These are phyloP conservation scores for Heliopora coerulea DNA, from an alignment of 92 coral and sea anemone genomes.

Conservation along the genomic window DNA sequence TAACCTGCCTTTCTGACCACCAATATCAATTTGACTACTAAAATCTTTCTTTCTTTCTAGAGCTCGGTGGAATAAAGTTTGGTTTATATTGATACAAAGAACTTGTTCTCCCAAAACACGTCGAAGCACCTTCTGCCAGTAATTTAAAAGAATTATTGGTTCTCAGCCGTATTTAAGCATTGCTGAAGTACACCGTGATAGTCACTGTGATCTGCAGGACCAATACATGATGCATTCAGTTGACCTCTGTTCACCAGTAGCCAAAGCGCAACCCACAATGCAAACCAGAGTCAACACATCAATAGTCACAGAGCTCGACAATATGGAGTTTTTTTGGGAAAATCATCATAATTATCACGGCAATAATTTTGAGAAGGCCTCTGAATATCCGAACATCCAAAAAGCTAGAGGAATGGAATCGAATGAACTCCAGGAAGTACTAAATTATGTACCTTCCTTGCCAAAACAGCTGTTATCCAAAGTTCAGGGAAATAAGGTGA, in stretches of 20 bases:
- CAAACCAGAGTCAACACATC: neutral
- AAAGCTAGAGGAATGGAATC: neutral
- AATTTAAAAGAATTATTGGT: too few relatives aligned
- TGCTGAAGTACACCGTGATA: neutral
- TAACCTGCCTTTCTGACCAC: too few relatives aligned
- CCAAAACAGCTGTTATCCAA: neutral
- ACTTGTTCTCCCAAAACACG: too few relatives aligned
- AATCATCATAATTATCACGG: constrained; percentile 26
- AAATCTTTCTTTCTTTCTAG: too few relatives aligned
- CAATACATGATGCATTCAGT: neutral
- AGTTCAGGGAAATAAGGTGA: constrained; percentile 12
- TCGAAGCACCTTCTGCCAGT: too few relatives aligned
- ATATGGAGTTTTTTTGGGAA: constrained; percentile 7
- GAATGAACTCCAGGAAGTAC: constrained; percentile 21
- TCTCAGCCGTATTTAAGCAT: too few relatives aligned
- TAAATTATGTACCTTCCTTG: constrained; percentile 13
- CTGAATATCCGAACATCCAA: neutral
- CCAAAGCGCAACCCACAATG: neutral
- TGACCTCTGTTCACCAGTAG: neutral
- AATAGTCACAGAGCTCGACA: neutral
- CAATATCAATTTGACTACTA: too few relatives aligned
- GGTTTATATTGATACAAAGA: too few relatives aligned
- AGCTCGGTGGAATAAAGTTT: too few relatives aligned
- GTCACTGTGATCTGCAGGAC: neutral
- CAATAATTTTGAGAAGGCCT: neutral